Base-by-base conservation (phyloP, 2,797 vertebrate species). In the Enteromius paludinosus region DNA sequence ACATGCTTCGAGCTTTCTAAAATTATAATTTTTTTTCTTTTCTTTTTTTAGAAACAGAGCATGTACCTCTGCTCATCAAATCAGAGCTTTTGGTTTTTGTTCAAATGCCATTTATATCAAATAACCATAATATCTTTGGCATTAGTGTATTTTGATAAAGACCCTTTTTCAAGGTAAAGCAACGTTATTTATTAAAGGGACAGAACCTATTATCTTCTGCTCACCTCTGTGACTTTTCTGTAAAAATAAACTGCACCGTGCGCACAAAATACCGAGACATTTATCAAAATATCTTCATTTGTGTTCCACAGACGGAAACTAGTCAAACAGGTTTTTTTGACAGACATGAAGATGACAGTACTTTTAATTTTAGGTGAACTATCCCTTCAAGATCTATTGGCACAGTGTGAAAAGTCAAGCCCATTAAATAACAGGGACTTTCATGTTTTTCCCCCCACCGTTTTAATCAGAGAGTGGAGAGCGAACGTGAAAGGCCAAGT, bases 401-500 rank as follows among this genome's bases (percentile, higher is more conserved):
- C 25, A 4, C 59, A 25, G 54, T n/a, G 28, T 81, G 14, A 61
- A 61, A 81, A 72, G 68, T 49, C 68, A 49, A 72, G 18, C 28
- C 14, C 20, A 45, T 69, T 79, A 69, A 79, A 56, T 69, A 56
- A 62, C 28, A 70, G 49, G 6, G 41, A 35, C 54, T 62, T 72
- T 45, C 28, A 35, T 35, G 41, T 47, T 43, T 71, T 73, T 69
- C 68, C 4, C 43, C 59, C 41, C 59, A 68, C 38, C 28, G 4
- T 30, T 75, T 82, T 74, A 76, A 83, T 68, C 73, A 68, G 61
- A 80, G 81, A 75, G 5, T n/a, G 8, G 49, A 75, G 49, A 74
- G 18, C 1, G 5, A 68, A 73, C 41, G 77, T 14, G 25, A 72
- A 84, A 72, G 79, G 82, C 75, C 62, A 74, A 71, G 73, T 54